Percentiles rank a stretch among this genome's conserved stretches.
These are phyloP conservation scores for Amphiprion ocellaris DNA, from an alignment of 2,113 vertebrate species.

Conservation along the genomic window DNA sequence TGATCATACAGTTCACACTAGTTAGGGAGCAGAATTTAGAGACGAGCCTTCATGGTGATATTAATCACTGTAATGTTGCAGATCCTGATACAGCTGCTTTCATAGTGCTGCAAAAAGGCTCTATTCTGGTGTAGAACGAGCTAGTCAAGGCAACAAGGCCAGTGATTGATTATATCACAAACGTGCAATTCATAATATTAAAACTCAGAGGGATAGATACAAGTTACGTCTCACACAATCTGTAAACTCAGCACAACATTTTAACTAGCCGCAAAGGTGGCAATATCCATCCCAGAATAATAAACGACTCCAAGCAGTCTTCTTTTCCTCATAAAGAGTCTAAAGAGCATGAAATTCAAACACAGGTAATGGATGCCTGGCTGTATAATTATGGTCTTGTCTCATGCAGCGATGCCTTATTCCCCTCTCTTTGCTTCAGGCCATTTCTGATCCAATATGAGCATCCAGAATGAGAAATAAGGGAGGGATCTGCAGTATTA, in stretches of 20 bases:
- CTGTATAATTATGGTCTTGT: conserved; percentile 61
- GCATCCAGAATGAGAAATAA: conserved; percentile 29
- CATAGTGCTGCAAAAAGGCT: neutral
- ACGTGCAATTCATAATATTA: conserved; percentile 34
- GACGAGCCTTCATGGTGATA: neutral
- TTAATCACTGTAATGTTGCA: conserved; percentile 17
- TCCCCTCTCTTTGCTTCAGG: conserved; percentile 41
- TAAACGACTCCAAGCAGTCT: conserved; percentile 46
- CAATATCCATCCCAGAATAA: conserved; percentile 45
- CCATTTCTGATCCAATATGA: conserved; percentile 49
- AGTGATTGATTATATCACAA: conserved; percentile 41
- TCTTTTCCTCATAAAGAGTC: conserved; percentile 50
- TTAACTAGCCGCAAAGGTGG: conserved; percentile 41
- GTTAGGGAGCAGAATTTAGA: neutral
- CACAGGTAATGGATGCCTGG: conserved; percentile 55
- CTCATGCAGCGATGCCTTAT: conserved; percentile 37
- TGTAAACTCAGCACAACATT: conserved; percentile 59
- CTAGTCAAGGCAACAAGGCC: conserved; percentile 20
- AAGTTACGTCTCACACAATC: conserved; percentile 19
- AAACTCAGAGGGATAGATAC: conserved; percentile 15
- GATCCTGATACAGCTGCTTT: neutral
- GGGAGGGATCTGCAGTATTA: conserved; percentile 11
- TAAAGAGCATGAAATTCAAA: conserved; percentile 73
- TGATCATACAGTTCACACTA: neutral
- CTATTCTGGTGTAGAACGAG: conserved; percentile 4